These are phyloP conservation scores for Blennius ocellaris DNA, from an alignment of 2,113 vertebrate species.

Conservation along the genomic window DNA sequence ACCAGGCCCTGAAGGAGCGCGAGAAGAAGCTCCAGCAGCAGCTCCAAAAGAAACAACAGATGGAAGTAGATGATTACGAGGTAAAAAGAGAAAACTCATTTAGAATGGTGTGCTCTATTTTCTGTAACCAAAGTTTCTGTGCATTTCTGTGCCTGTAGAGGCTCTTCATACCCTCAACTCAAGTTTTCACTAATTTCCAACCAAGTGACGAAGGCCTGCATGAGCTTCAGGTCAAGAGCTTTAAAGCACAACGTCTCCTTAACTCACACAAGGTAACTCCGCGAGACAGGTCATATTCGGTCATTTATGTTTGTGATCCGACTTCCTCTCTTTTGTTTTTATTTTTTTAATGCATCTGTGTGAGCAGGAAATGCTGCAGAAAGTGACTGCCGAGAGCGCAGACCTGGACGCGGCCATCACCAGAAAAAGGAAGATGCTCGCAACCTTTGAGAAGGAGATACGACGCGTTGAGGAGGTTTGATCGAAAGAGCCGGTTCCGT, in stretches of 20 bases:
- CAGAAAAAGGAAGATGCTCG: conserved; percentile 45
- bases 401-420: conserved; percentile 55
- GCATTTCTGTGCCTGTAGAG: no score
- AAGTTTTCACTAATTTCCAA: no score
- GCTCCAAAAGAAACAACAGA: conserved; percentile 55
- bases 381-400: conserved; percentile 7
- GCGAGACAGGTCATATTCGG: not conserved
- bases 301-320: not conserved
- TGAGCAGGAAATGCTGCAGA: conserved; percentile 60
- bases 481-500: no score
- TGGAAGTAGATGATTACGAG: conserved; percentile 36
- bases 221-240: conserved; percentile 37
- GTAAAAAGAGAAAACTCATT: conserved; percentile 17
- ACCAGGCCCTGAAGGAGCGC: conserved; percentile 32
- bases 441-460: conserved; percentile 36
- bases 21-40: conserved; percentile 61
- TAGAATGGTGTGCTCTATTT: no score
- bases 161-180: no score
- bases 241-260: conserved; percentile 47
- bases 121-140: not conserved
- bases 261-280: conserved; percentile 56
- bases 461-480: conserved; percentile 45
- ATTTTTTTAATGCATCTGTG: conserved; percentile 21
- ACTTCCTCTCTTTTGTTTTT: not conserved
- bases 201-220: conserved; percentile 14